These are phyloP conservation scores for Acrobasis repandana DNA, from an alignment of 2,888 invertebrate species.

Conservation along the genomic window DNA sequence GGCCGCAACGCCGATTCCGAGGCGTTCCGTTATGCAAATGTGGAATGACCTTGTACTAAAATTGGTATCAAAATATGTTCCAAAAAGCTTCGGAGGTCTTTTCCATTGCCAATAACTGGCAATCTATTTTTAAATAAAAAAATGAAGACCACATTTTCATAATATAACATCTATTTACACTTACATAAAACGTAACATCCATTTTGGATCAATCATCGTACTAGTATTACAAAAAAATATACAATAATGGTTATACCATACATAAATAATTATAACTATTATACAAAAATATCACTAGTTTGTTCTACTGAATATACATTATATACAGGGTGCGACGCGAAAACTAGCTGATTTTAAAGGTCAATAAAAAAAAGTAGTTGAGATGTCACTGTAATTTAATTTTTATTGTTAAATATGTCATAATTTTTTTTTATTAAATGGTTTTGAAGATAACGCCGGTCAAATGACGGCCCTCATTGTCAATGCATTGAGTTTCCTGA, in stretches of 20 bases:
- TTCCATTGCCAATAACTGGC: not conserved
- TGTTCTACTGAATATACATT: slow-evolving; percentile 47
- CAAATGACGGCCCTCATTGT: too few relatives aligned
- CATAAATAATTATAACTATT: slow-evolving; percentile 16
- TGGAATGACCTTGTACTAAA: slow-evolving; percentile 1
- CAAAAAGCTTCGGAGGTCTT: not conserved
- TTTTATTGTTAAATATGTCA: too few relatives aligned
- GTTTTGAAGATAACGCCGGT: too few relatives aligned
- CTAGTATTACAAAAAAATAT: slow-evolving; percentile 23
- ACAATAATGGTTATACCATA: slow-evolving; percentile 29
- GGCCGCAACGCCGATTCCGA: too few relatives aligned
- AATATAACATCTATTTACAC: slow-evolving; percentile 15
- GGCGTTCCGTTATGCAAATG: not conserved
- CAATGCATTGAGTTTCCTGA: too few relatives aligned
- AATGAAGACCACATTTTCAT: not conserved
- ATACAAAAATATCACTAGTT: slow-evolving; percentile 43
- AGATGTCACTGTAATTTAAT: too few relatives aligned
- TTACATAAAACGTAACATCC: slow-evolving; percentile 9
- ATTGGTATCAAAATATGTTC: not conserved
- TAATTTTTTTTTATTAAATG: too few relatives aligned
- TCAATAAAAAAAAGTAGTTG: too few relatives aligned
- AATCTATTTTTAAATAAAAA: not conserved
- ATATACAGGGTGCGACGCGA: too few relatives aligned
- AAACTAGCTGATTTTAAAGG: too few relatives aligned
- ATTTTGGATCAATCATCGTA: not conserved